Conservation (phyloP, 2,797 vertebrate species). For the Coranthus polyacanthus region DNA sequence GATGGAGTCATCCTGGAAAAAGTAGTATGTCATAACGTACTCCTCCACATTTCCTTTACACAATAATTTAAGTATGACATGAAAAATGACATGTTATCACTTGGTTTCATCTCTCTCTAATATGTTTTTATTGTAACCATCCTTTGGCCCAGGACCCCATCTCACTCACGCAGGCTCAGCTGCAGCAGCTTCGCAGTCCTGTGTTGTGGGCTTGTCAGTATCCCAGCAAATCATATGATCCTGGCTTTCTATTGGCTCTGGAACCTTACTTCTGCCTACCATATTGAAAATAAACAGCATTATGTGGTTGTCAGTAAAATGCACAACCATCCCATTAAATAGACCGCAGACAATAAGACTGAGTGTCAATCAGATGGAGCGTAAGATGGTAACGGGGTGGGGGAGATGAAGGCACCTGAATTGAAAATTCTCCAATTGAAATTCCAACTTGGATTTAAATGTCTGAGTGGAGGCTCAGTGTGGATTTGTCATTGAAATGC, state of each 20-base stretch:
- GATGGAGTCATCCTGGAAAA: constrained; percentile 39
- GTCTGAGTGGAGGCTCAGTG: constrained; percentile 77
- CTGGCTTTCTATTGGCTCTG: constrained; percentile 37
- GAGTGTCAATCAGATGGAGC: constrained; percentile 60
- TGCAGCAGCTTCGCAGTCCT: constrained; percentile 17
- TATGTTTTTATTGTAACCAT: constrained; percentile 48
- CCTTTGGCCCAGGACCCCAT: constrained; percentile 27
- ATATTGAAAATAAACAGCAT: constrained; percentile 58
- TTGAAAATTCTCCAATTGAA: constrained; percentile 70
- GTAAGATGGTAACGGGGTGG: constrained; percentile 47
- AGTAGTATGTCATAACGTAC: constrained; percentile 16
- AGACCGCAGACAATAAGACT: constrained; percentile 60
- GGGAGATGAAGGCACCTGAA: constrained; percentile 48
- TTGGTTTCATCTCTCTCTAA: constrained; percentile 35
- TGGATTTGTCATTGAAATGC: constrained; percentile 82
- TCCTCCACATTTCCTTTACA: constrained; percentile 36
- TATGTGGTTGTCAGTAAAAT: constrained; percentile 59
- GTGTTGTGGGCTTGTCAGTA: constrained; percentile 31
- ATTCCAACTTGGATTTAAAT: constrained; percentile 81
- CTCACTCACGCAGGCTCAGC: constrained; percentile 34
- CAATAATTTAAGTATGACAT: constrained; percentile 39
- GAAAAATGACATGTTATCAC: constrained; percentile 35
- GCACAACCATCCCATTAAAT: constrained; percentile 59
- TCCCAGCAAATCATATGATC: constrained; percentile 37
- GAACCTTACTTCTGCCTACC: constrained; percentile 32